Base-by-base conservation (phyloP, 2,113 vertebrate species). In the Galemys pyrenaicus region DNA sequence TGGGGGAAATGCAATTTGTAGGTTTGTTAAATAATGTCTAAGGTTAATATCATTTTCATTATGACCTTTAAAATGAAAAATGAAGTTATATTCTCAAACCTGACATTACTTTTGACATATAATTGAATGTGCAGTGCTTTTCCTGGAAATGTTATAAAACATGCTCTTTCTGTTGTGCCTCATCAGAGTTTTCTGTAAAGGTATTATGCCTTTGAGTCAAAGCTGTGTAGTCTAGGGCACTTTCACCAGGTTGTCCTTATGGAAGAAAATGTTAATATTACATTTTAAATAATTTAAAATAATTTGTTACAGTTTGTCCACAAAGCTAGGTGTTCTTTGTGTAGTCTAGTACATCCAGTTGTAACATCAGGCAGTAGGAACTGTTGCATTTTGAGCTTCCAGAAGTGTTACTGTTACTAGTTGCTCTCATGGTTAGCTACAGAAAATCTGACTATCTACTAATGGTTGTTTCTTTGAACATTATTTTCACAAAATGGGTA, bases 1-100 rank as follows among this genome's bases (percentile, higher is more conserved):
- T 70, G 89, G 67, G 67, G 56, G 78, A 77, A 92, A 81, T n/a
- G 26, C 22, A 77, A 60, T 85, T 94, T 73, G 39, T 70, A 78
- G 9, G 92, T 92, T 92, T 87, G 84, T 89, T 87, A 77, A 92
- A 75, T 91, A 77, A 54, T 96, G 84, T 90, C 80, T 70, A 67
- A 87, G 67, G 62, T 26, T 92, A 54, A 51, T 87, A 56, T 41
- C 51, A 71, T 37, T 74, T 80, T 85, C 44, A 58, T 54, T 58
- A 60, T 87, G 41, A n/a, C 41, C 49, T 82, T 62, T 91, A 77
- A 77, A 75, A 65, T 93, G 54, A 87, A 85, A 94, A 82, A 49
- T 81, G 30, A 71, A 92, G 73, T 2, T 17, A 7, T 39, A 30
- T 73, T 75, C 54, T 92, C 46, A 77, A 74, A 54, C 73, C 28